Conservation (phyloP, 2,113 vertebrate genomes). For the Brachyistius frenatus region DNA sequence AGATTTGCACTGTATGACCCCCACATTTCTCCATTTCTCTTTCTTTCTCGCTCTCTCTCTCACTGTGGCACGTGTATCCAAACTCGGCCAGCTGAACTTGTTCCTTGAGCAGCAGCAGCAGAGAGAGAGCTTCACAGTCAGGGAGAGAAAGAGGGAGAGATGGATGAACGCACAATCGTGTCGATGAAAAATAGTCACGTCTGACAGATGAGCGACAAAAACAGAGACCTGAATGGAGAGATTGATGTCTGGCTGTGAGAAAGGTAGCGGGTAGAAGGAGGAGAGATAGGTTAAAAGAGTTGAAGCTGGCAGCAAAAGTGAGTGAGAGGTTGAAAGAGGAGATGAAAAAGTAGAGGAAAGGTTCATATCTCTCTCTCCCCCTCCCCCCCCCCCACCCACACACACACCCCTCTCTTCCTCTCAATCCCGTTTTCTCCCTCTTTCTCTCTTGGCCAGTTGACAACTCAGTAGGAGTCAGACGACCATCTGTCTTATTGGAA, state of each 20-base stretch:
- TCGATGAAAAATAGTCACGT: conserved; percentile 57
- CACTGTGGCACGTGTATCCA: conserved; percentile 37
- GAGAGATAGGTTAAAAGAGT: conserved; percentile 33
- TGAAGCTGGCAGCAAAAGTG: conserved; percentile 71
- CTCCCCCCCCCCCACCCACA: neutral
- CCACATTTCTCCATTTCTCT: conserved; percentile 31
- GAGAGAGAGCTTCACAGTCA: conserved; percentile 31
- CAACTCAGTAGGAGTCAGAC: conserved; percentile 77
- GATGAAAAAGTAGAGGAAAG: conserved; percentile 72
- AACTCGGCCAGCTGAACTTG: conserved; percentile 49
- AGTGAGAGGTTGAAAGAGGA: conserved; percentile 70
- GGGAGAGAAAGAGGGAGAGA: conserved; percentile 33
- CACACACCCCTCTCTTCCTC: conserved; percentile 20
- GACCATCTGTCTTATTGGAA: conserved; percentile 76
- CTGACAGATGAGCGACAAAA: conserved; percentile 65
- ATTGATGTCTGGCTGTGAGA: conserved; percentile 35
- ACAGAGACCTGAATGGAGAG: conserved; percentile 43
- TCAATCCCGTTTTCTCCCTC: conserved; percentile 41
- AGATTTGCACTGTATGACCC: conserved; percentile 34
- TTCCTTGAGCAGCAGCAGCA: conserved; percentile 26
- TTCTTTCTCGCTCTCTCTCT: neutral
- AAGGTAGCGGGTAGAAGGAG: conserved; percentile 24
- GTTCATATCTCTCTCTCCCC: conserved; percentile 50
- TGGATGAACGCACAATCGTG: conserved; percentile 33
- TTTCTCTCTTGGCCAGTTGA: conserved; percentile 71